Base-by-base conservation (phyloP, 2,888 invertebrate species). In the Drosophila conformis region DNA sequence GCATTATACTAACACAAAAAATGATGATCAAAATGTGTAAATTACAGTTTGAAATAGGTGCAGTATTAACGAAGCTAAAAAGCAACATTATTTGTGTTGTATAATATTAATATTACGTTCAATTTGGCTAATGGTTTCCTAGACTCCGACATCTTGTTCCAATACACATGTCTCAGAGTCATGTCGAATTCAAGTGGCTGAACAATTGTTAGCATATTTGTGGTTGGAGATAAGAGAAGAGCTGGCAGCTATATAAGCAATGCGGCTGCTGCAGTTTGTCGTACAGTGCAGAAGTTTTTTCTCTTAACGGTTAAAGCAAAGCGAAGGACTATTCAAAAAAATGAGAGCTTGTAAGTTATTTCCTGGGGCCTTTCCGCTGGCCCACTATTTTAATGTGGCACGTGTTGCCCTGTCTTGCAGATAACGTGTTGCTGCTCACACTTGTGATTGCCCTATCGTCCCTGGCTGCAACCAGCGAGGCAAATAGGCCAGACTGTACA, bases 331-430 rank as follows among this genome's bases (percentile, higher is more conserved):
- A 67, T 48, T 38, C 56, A n/a, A 31, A 60, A 80, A 35, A 62
- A 79, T 79, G 79, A 81, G 60, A 77, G 69, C 61, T 73, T 81
- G 79, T 79, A 81, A 81, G 79, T 80, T 46, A 6, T 29, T 7
- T n/a, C 18, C 7, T 29, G 2, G n/a, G 0, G 1, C 46, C 25
- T 13, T 0, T n/a, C n/a, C 0, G 27, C 15, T 42, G 13, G 13
- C 29, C 13, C 29, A 8, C 27, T 25, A 5, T 51, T 69, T 7
- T 33, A 31, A 42, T 40, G 25, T 49, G 18, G 40, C 18, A 1
- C 5, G 5, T 53, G 29, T 46, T 51, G n/a, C 21, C 31, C 33
- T 57, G 21, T 13, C 13, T 63, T 53, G 6, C 42, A 79, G 79
- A 77, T 63, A 79, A 81, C 68, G 63, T 79, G 74, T 60, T 81